Evolutionary conservation across 1,140 invertebrate species (phyloP), one percentile per base, ranked within the genome.

Genomic region (Muscidifurax raptorellus): DNA sequence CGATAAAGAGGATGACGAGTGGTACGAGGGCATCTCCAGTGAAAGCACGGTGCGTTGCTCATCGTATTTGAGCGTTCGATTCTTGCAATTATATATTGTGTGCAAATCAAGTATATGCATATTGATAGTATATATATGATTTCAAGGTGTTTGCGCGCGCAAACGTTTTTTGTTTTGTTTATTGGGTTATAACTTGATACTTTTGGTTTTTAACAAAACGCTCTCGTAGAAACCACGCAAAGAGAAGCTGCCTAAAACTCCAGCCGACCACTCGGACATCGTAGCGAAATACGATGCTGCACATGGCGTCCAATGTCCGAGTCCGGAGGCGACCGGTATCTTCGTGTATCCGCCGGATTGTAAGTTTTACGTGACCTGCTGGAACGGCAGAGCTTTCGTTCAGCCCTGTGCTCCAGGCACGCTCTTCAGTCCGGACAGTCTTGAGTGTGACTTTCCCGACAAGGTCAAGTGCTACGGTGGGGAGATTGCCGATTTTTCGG

Each of bases 301-400:
- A 59, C 28, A 27, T 0, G 91, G 90, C 1, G 87, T 89, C 7
- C 83, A 90, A n/a, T 96, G 95, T 87, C 95, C 95, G 2, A 82
- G 83, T 12, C 30, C 87, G 18, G 91, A 92, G 40, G 93, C 93
- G 6, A 94, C 93, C 0, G 96, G 96, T 0, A 90, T 93, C 71
- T 95, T 95, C 83, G 92, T 95, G 0, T 95, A 95, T 89, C 93
- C 93, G 0, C 90, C 93, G 0, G 95, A 96, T 86, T 96, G 96
- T 78, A 94, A 94, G 86, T 95, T 95, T 86, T 96, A 95, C 89
- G 92, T 96, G 12, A 96, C 95, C 87, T 96, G 96, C 87, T 95
- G 93, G 90, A 94, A 95, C 32, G 95, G 95, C 1, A 90, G 94
- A 36, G 94, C 94, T 12, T 90, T 91, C 59, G 91, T 95, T 3